Evolutionary conservation across 2,888 invertebrate genomes (phyloP), one percentile per base, ranked within the genome.

Genomic region (Caenorhabditis sulstoni): DNA sequence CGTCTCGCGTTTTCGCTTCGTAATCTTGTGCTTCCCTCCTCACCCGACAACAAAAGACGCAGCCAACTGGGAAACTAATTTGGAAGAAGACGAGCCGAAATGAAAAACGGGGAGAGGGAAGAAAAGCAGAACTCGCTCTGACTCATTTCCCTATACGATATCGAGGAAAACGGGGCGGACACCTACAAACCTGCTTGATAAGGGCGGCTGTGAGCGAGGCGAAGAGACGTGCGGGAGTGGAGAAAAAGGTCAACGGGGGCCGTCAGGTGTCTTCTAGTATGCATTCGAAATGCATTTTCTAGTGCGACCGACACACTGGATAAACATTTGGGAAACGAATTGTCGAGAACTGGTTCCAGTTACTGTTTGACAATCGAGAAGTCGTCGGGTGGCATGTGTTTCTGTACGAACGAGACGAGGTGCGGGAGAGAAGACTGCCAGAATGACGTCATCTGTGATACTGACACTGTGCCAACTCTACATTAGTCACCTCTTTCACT

Each of bases 11-110:
- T 57, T 20, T 53, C 14, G 7, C 9, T 50, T 50, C 45, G 18
- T 52, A 52, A 9, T 59, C 44, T 39, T 37, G 11, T 52, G 41
- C 50, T 18, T 7, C 29, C 29, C 29, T 29, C 29, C n/a, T n/a
- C n/a, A n/a, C n/a, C n/a, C n/a, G n/a, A n/a, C n/a, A 29, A 29
- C 16, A 52, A 59, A 44, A 16, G 23, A 55, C n/a, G 45, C 61
- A 47, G 53, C 61, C 53, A 44, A 29, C 44, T 23, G 45, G 39
- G 61, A 70, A 62, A 70, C 61, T 70, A 70, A 70, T 70, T 70
- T 61, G 14, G 45, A 35, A 11, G 20, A 23, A 16, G 44, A 44
- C 14, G 37, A 70, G 59, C n/a, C 23, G 23, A 47, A 49, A 50
- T 61, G 45, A 45, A 58, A 50, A 53, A 44, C n/a, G 52, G 37